Percentiles rank a stretch among this genome's conserved stretches.
Evolutionary conservation across 2,797 vertebrate species (phyloP).

Genomic region (Gallinago solitaria): DNA sequence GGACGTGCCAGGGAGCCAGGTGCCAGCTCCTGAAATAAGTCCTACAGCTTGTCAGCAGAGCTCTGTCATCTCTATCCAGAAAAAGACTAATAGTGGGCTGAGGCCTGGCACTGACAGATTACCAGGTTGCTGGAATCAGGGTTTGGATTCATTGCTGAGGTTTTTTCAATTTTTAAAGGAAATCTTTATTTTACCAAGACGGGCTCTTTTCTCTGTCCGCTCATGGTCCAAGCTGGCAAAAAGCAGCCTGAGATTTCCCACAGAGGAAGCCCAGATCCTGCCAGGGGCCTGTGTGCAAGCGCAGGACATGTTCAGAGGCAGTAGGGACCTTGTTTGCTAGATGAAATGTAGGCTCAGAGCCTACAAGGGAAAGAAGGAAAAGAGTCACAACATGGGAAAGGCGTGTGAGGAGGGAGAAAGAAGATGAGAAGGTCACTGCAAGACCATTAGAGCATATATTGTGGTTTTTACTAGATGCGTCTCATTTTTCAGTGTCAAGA

Average conservation of each 20-base stretch:
- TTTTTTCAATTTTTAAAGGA: not conserved
- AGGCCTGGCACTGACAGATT: not conserved
- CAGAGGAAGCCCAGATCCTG: not conserved
- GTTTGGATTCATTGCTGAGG: not conserved
- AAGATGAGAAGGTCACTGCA: not conserved
- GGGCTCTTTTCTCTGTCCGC: not conserved
- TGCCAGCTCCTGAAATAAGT: conserved; percentile 55
- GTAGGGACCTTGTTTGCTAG: not conserved
- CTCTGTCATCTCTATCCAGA: conserved; percentile 50
- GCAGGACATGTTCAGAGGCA: not conserved
- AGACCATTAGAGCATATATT: not conserved
- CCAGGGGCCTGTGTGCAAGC: not conserved
- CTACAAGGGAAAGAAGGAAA: not conserved
- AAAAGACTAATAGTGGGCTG: conserved; percentile 62
- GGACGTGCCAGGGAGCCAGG: conserved; percentile 30
- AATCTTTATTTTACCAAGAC: not conserved
- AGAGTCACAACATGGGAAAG: not conserved
- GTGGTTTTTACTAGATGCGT: not conserved
- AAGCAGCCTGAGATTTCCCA: not conserved
- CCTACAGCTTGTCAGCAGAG: conserved; percentile 42
- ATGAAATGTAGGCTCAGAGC: not conserved
- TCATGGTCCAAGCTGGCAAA: not conserved
- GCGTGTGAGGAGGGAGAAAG: not conserved
- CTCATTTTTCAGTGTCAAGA: conserved; percentile 30
- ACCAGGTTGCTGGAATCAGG: not conserved